phyloP scores from a whole-genome alignment of 2,888 invertebrate species.

The Luffia ferchaultella region DNA sequence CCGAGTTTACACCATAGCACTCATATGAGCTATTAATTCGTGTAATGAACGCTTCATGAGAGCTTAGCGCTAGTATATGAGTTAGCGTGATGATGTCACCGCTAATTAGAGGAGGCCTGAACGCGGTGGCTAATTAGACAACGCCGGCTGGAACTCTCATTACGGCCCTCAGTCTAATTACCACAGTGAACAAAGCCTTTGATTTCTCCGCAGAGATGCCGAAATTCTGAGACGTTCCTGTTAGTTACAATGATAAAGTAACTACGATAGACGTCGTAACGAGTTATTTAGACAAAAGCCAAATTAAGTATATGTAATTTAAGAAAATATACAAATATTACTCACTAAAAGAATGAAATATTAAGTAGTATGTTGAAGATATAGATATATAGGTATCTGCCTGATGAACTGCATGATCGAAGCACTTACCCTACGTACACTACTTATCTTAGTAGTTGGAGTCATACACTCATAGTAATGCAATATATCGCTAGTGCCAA shows the following conservation, averaged over 20 bases:
- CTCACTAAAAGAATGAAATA: too few species aligned
- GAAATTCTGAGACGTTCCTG: neutral
- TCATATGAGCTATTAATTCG: neutral
- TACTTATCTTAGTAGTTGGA: too few species aligned
- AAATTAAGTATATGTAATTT: too few species aligned
- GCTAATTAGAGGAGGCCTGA: slow-evolving; percentile 44
- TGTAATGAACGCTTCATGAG: neutral
- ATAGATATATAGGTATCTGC: too few species aligned
- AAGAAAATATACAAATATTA: too few species aligned
- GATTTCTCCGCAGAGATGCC: slow-evolving; percentile 18
- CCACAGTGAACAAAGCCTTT: slow-evolving; percentile 30
- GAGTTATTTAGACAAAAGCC: too few species aligned
- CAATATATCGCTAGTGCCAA: too few species aligned
- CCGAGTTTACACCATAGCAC: neutral
- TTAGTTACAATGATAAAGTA: neutral
- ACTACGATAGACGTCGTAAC: slow-evolving; percentile 6
- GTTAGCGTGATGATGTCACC: slow-evolving; percentile 24
- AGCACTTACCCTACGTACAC: too few species aligned
- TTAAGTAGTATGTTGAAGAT: too few species aligned
- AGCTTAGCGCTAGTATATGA: slow-evolving; percentile 10
- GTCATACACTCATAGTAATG: too few species aligned
- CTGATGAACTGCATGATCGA: too few species aligned
- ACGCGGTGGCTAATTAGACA: slow-evolving; percentile 44
- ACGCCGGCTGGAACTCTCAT: slow-evolving; percentile 28
- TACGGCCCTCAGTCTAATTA: slow-evolving; percentile 42